Conservation (phyloP, 2,113 vertebrate species). For the Callipepla californica region DNA sequence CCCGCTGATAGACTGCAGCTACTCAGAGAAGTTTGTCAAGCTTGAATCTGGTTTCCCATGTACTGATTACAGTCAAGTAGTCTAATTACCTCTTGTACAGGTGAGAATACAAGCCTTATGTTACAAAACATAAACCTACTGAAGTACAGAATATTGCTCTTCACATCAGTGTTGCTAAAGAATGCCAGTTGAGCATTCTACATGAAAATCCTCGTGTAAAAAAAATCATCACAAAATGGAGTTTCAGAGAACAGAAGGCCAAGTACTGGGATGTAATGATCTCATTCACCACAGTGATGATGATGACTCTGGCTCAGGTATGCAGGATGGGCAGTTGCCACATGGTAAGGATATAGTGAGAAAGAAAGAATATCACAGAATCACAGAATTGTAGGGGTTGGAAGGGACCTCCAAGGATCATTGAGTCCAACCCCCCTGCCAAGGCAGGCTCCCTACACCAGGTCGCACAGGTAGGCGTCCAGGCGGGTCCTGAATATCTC, state of each 20-base stretch:
- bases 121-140: background rate
- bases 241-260: background rate
- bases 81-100: background rate
- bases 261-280: background rate
- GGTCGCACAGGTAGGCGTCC: too few relatives aligned
- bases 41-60: background rate
- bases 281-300: background rate
- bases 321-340: background rate
- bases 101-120: background rate
- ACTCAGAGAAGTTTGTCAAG: background rate
- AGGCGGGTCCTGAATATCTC: too few relatives aligned
- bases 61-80: background rate
- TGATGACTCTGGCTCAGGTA: background rate
- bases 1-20: fast-evolving
- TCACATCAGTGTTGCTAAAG: background rate
- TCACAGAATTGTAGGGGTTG: too few relatives aligned
- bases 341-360: background rate
- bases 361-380: background rate
- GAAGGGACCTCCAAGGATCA: too few relatives aligned
- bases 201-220: background rate
- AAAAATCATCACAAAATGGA: background rate
- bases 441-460: too few relatives aligned
- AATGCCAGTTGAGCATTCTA: background rate
- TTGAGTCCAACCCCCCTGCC: too few relatives aligned
- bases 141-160: background rate